Percentiles rank a stretch among this genome's conserved stretches.
phyloP scores from a whole-genome alignment of 2,797 vertebrate genomes.

The Gambelia wislizenii region DNA sequence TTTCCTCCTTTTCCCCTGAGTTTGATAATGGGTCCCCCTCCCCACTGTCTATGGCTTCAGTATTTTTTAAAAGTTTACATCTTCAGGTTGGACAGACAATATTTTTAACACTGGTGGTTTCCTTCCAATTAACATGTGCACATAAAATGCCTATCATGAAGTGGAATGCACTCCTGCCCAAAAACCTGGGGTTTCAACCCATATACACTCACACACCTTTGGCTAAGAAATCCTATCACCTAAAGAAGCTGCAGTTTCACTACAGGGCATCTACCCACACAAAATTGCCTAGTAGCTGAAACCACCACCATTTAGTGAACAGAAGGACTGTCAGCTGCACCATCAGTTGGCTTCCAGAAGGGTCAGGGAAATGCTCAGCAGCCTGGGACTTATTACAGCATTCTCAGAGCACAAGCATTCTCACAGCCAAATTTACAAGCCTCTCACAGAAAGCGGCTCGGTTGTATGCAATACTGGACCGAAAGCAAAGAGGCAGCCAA shows the following conservation, averaged over 20 bases:
- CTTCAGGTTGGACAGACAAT: not conserved
- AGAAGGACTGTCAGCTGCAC: not conserved
- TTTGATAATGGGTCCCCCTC: too few relatives aligned
- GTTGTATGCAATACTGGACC: not conserved
- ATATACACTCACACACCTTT: not conserved
- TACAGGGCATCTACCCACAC: not conserved
- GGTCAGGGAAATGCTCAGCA: not conserved
- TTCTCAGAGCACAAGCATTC: not conserved
- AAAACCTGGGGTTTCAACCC: not conserved
- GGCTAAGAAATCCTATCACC: not conserved
- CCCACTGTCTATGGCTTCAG: not conserved
- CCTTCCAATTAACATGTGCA: slow-evolving; percentile 4
- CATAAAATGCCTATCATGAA: not conserved
- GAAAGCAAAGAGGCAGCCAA: not conserved
- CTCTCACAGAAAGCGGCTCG: not conserved
- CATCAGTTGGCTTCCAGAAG: slow-evolving; percentile 11
- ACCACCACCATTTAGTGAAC: not conserved
- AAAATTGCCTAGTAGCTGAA: not conserved
- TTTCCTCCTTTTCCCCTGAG: too few relatives aligned
- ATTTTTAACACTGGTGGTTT: not conserved
- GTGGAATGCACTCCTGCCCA: not conserved
- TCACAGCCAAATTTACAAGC: slow-evolving; percentile 19
- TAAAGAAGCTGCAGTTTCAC: not conserved
- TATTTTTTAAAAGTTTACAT: not conserved
- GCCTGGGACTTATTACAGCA: slow-evolving; percentile 1